These are phyloP conservation scores for Scarus forsteni DNA, from an alignment of 2,797 vertebrate genomes.

Conservation along the genomic window DNA sequence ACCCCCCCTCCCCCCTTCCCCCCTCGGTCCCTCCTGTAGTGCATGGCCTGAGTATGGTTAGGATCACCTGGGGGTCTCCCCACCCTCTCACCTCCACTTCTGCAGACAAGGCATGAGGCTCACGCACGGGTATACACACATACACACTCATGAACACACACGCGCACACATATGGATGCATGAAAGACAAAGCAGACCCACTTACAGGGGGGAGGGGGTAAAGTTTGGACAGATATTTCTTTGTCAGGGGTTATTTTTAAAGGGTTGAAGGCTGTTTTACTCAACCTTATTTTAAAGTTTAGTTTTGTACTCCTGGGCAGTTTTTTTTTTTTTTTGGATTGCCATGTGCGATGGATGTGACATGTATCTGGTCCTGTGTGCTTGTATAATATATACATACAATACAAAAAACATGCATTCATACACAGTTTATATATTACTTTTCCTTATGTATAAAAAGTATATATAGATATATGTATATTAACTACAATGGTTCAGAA, in stretches of 20 bases:
- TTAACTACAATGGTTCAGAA: constrained; percentile 82
- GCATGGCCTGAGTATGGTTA: constrained; percentile 95
- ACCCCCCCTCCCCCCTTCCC: too few species aligned
- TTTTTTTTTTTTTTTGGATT: constrained; percentile 57
- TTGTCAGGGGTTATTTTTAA: constrained; percentile 76
- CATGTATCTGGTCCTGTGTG: constrained; percentile 81
- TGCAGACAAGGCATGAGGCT: constrained; percentile 80
- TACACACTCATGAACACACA: constrained; percentile 28
- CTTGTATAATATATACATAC: constrained; percentile 84
- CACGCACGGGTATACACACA: constrained; percentile 65
- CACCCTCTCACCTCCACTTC: constrained; percentile 56
- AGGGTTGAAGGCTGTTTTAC: constrained; percentile 70
- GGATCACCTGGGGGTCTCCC: constrained; percentile 79
- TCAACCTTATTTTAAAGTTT: constrained; percentile 63
- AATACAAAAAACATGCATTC: constrained; percentile 77
- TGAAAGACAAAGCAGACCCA: constrained; percentile 83
- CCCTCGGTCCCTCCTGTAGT: constrained; percentile 75
- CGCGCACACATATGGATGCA: constrained; percentile 71
- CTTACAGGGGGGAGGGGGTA: constrained; percentile 16
- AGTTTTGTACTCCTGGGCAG: constrained; percentile 72
- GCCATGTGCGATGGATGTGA: constrained; percentile 74
- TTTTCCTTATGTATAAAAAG: constrained; percentile 88
- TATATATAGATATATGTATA: constrained; percentile 87
- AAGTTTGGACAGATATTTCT: constrained; percentile 49
- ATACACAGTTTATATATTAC: constrained; percentile 86